Percentiles rank a stretch among this genome's conserved stretches.
phyloP scores from a whole-genome alignment of 2,113 vertebrate species.

The Alligator sinensis region DNA sequence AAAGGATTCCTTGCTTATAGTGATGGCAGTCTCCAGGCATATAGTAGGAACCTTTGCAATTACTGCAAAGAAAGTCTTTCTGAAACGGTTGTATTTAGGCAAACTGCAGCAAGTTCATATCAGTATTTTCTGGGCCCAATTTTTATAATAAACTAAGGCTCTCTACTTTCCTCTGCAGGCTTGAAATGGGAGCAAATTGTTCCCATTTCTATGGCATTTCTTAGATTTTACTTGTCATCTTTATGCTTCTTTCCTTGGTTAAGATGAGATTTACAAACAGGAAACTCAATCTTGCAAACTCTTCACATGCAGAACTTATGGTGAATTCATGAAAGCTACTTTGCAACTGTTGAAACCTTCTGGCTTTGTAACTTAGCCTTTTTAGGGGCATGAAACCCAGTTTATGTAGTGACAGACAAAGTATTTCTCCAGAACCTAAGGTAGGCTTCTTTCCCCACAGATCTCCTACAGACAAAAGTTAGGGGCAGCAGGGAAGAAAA shows the following conservation, averaged over 20 bases:
- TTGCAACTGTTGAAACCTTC: neutral
- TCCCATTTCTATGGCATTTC: neutral
- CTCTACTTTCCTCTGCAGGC: neutral
- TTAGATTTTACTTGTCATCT: neutral
- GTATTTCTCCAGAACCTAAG: neutral
- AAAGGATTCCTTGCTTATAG: neutral
- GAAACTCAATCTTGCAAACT: neutral
- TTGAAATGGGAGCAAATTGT: neutral
- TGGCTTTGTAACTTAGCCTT: neutral
- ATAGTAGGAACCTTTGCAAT: neutral
- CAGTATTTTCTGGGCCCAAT: neutral
- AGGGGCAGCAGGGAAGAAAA: rapidly evolving
- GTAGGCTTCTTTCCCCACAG: neutral
- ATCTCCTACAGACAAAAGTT: neutral
- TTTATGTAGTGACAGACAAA: neutral
- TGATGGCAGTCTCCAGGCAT: neutral
- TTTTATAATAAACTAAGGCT: neutral
- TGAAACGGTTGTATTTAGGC: neutral
- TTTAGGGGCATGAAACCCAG: neutral
- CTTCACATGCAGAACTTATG: neutral
- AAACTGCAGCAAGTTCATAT: neutral
- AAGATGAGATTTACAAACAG: rapidly evolving
- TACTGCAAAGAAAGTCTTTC: neutral
- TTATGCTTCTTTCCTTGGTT: neutral
- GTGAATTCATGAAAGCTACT: neutral